Evolutionary conservation across 2,113 vertebrate species (phyloP), one percentile per base, ranked within the genome.

Genomic region (Laticauda colubrina): DNA sequence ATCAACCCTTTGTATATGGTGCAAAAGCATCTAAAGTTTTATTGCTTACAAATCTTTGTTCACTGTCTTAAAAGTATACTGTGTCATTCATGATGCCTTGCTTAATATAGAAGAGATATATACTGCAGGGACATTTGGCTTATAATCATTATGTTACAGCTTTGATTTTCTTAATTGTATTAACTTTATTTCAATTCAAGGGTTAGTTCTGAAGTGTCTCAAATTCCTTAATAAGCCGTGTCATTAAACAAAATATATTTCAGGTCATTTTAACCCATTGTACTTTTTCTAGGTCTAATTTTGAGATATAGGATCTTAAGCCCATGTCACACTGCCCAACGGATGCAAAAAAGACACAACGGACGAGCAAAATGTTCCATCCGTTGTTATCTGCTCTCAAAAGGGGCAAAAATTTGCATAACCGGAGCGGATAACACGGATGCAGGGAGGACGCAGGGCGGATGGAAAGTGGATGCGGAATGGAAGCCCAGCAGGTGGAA

Each of bases 121-220:
- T 21, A 94, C 69, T 95, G 86, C 88, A 95, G 96, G 92, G 90
- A 94, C 85, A 90, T 93, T 90, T 88, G 95, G 87, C 91, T 91
- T 93, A 94, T 94, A 95, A 95, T 90, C 88, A 96, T 48, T 94
- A 21, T 94, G 92, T 93, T 55, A 95, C 93, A 92, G 86, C 94
- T 97, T 97, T 96, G 95, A 96, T 96, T 69, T 43, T 51, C 89
- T 56, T 95, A 93, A 95, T 95, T 95, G 90, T 54, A 18, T 56
- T 94, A 94, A 90, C 88, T 95, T 96, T 94, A 85, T 92, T 96
- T 96, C 95, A 97, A 95, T 94, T 92, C 95, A 90, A 96, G 95
- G 95, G 86, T 92, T 92, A 96, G 51, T 96, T 97, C 95, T 96
- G 94, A 96, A 91, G 86, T 96, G 39, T 81, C 94, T 96, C 95